These are phyloP conservation scores for Myopa tessellatipennis DNA, from an alignment of 2,888 invertebrate species.

Conservation along the genomic window DNA sequence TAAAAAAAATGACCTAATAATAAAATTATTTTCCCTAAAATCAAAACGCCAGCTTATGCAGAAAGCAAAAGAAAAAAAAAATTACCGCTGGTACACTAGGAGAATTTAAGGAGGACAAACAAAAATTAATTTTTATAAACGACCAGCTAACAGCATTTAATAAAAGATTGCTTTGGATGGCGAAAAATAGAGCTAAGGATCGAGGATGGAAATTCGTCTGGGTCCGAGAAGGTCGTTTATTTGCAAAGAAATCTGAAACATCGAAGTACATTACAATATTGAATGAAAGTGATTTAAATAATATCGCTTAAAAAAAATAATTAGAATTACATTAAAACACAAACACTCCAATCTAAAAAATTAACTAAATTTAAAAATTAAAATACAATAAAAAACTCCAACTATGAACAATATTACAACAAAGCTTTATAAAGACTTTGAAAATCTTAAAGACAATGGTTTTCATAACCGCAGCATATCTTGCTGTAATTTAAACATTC, in stretches of 20 bases:
- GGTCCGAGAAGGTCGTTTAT: neutral
- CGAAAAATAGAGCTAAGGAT: neutral
- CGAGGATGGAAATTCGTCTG: neutral
- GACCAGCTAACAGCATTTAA: slow-evolving; percentile 2
- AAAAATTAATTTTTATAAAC: neutral
- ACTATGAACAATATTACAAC: neutral
- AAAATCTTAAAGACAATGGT: neutral
- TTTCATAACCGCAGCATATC: neutral
- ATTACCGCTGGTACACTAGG: slow-evolving; percentile 8
- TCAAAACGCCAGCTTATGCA: neutral
- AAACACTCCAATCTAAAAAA: neutral
- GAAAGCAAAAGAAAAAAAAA: slow-evolving; percentile 2
- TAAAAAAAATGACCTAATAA: too few species aligned
- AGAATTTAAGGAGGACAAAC: neutral
- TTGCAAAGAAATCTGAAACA: neutral
- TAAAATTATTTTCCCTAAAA: neutral
- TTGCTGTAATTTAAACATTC: neutral
- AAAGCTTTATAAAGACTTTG: slow-evolving; percentile 4
- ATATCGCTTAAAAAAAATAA: slow-evolving; percentile 3
- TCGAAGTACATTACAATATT: neutral
- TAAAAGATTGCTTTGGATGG: neutral
- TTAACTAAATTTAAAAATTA: neutral
- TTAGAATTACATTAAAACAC: neutral
- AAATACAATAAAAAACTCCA: neutral
- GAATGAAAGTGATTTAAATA: neutral